Conservation (phyloP, 2,113 vertebrate species). For the Sphyrna mokarran region DNA sequence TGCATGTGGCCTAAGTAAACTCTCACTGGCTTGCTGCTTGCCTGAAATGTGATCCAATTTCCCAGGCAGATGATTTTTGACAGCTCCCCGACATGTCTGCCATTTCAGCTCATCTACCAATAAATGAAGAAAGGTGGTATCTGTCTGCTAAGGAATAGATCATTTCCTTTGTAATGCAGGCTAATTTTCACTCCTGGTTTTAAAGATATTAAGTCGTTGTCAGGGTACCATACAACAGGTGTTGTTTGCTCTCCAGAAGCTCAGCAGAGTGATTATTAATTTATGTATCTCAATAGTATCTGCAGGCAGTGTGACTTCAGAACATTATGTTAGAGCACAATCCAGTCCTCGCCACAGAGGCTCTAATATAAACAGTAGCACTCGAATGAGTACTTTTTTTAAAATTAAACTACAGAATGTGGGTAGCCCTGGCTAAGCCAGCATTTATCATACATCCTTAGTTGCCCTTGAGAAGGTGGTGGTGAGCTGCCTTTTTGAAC, state of each 20-base stretch:
- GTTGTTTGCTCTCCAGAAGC: neutral
- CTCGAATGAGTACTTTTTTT: too few species aligned
- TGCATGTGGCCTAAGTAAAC: neutral
- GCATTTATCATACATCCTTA: too few species aligned
- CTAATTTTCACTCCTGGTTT: neutral
- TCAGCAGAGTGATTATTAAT: neutral
- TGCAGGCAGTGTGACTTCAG: neutral
- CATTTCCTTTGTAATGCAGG: neutral
- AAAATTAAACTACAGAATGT: too few species aligned
- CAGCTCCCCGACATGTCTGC: neutral
- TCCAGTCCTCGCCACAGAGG: neutral
- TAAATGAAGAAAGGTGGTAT: neutral
- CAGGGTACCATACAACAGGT: neutral
- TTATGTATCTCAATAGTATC: neutral
- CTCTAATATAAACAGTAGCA: neutral
- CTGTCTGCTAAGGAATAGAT: neutral
- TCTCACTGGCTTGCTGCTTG: neutral
- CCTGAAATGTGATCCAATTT: slow-evolving; percentile 8
- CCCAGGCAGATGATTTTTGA: neutral
- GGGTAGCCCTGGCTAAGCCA: too few species aligned
- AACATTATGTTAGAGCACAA: neutral
- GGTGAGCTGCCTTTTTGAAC: too few species aligned
- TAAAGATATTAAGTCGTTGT: neutral
- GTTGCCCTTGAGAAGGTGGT: too few species aligned
- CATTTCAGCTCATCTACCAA: neutral